Percentiles rank a stretch among this genome's conserved stretches.
Conservation (phyloP, 1,140 invertebrate genomes). For the Antheraea mylitta region DNA sequence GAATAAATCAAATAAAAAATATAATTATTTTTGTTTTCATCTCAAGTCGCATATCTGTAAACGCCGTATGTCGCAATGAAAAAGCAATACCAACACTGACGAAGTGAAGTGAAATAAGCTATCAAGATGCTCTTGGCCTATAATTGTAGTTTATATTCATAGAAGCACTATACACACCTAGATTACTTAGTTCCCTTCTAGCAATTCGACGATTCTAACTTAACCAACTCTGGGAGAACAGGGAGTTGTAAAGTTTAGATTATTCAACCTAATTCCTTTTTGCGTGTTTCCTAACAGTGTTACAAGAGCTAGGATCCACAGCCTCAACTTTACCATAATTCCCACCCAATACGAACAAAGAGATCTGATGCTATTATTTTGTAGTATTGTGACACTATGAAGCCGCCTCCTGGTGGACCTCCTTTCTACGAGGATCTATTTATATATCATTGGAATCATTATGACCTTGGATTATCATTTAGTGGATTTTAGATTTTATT, state of each 20-base stretch:
- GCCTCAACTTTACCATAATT: too few relatives aligned
- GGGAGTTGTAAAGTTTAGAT: neutral
- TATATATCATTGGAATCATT: too few relatives aligned
- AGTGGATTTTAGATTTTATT: too few relatives aligned
- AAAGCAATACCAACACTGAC: neutral
- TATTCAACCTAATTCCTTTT: neutral
- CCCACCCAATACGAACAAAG: too few relatives aligned
- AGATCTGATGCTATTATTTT: too few relatives aligned
- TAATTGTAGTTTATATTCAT: constrained; percentile 5
- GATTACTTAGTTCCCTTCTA: neutral
- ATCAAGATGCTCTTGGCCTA: neutral
- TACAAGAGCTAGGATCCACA: too few relatives aligned
- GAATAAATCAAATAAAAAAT: neutral
- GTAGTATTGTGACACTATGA: too few relatives aligned
- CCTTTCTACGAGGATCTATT: too few relatives aligned
- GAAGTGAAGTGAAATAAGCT: neutral
- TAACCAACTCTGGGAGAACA: neutral
- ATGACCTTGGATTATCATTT: too few relatives aligned
- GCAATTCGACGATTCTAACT: neutral
- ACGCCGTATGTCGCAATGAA: neutral
- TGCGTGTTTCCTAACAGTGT: too few relatives aligned
- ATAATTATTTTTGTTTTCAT: neutral
- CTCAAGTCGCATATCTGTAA: neutral
- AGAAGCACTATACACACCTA: neutral
- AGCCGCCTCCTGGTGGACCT: too few relatives aligned